Percentiles rank a stretch among this genome's conserved stretches.
Evolutionary conservation across 2,113 vertebrate species (phyloP).

Genomic region (Cynocephalus volans): DNA sequence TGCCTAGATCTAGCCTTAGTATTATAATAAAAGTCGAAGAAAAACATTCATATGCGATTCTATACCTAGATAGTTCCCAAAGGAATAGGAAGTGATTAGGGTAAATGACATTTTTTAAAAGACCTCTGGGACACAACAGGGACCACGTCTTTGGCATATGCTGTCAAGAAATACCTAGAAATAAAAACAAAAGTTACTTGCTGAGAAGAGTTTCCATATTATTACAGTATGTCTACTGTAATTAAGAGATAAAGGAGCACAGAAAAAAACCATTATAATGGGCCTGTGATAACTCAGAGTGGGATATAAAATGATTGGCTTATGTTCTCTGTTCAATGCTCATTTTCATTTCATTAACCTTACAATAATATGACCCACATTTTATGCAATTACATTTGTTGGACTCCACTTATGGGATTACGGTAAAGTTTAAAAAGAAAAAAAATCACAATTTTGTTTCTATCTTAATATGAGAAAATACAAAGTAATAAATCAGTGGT

Average conservation of each 20-base stretch:
- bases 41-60: conserved; percentile 2
- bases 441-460: conserved; percentile 22
- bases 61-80: not conserved
- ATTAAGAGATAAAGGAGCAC: not conserved
- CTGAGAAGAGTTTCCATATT: not conserved
- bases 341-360: conserved; percentile 42
- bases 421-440: conserved; percentile 49
- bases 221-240: not conserved
- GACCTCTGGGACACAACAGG: not conserved
- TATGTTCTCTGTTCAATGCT: not conserved
- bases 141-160: not conserved
- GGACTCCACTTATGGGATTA: not conserved
- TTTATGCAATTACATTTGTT: conserved; percentile 33
- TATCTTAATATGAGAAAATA: conserved; percentile 33
- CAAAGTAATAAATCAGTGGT: not conserved
- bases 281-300: not conserved
- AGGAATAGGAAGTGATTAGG: not conserved
- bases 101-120: not conserved
- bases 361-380: not conserved
- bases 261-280: not conserved
- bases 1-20: not conserved
- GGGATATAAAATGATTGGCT: not conserved
- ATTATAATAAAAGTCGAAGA: not conserved
- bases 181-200: not conserved
- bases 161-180: conserved; percentile 51